A percentile compares a stretch with the other conserved stretches of the same genome.
Conservation (phyloP, 2,113 vertebrate species). For the Indicator indicator region DNA sequence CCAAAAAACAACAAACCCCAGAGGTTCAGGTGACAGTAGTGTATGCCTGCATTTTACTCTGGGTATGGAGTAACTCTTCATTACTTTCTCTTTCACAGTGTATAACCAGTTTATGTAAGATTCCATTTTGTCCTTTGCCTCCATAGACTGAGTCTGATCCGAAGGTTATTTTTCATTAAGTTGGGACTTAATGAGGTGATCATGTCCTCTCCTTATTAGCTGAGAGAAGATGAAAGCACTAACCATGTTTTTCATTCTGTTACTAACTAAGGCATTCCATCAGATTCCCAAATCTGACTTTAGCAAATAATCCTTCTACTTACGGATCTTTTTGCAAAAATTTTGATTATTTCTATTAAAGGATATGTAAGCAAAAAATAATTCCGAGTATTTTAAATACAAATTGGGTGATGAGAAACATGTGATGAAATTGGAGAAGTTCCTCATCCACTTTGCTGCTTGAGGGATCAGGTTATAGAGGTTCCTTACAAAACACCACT, state of each 20-base stretch:
- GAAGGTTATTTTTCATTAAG: neutral
- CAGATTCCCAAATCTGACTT: neutral
- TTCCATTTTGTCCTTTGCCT: neutral
- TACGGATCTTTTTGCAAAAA: neutral
- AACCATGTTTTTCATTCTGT: neutral
- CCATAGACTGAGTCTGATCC: neutral
- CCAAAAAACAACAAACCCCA: too few species aligned
- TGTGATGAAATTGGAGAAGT: neutral
- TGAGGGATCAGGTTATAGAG: neutral
- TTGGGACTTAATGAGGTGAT: neutral
- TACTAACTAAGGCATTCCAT: neutral
- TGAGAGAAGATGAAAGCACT: neutral
- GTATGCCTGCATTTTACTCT: neutral
- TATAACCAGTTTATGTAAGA: neutral
- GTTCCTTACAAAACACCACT: neutral
- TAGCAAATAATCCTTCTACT: neutral
- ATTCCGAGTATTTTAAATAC: neutral
- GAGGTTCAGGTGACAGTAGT: neutral
- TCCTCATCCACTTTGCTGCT: neutral
- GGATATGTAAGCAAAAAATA: neutral
- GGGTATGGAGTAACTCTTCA: neutral
- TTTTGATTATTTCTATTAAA: neutral
- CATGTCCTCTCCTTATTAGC: neutral
- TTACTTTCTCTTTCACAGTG: neutral
- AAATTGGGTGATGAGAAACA: neutral